Evolutionary conservation across 2,888 invertebrate genomes (phyloP).

Genomic region (Pyrrhia umbra): DNA sequence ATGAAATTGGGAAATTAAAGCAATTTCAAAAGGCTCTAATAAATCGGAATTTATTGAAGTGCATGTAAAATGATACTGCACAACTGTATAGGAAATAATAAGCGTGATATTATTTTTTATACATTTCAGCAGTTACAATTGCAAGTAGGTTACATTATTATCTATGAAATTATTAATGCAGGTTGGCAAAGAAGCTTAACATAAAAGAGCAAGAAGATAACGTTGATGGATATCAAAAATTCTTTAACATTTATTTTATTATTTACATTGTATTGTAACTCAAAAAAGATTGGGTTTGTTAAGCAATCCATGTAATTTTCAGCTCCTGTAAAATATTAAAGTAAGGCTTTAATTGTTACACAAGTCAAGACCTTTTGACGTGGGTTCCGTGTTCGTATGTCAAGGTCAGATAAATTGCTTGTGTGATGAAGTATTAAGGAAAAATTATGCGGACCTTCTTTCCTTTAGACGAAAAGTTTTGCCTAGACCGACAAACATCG

Average conservation of each 20-base stretch:
- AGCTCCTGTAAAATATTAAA: constrained; percentile 35
- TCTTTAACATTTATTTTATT: neutral
- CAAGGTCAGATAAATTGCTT: constrained; percentile 18
- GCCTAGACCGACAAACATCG: no score
- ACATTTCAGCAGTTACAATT: no score
- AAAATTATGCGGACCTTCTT: neutral
- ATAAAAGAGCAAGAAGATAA: neutral
- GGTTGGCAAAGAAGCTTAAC: neutral
- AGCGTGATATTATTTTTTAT: no score
- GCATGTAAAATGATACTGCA: no score
- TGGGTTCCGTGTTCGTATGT: constrained; percentile 6
- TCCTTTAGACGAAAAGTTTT: neutral
- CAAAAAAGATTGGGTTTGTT: constrained; percentile 15
- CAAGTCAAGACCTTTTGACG: constrained; percentile 12
- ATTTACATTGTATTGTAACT: neutral
- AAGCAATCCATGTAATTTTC: constrained; percentile 15
- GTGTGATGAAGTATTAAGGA: neutral
- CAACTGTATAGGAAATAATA: no score
- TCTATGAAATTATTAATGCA: neutral
- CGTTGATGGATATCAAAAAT: constrained; percentile 9
- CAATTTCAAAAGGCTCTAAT: no score
- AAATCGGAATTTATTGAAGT: no score
- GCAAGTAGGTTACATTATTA: no score
- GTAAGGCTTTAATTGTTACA: constrained; percentile 31
- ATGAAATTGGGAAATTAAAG: no score